Evolutionary conservation across 2,888 invertebrate species (phyloP).

Genomic region (Drosophila falleni): DNA sequence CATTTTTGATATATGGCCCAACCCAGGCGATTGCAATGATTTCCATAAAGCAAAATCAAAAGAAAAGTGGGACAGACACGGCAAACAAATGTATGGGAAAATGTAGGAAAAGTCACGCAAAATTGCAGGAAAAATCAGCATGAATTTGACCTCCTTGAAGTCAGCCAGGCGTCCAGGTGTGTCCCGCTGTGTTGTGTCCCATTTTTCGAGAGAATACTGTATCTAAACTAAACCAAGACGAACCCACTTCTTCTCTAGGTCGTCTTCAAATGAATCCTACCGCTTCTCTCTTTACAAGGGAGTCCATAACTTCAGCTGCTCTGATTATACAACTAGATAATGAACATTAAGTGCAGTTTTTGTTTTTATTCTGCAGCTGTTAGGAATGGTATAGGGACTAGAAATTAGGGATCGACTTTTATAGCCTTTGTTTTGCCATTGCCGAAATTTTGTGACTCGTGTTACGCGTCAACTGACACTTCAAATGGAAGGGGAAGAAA

Average conservation of each 20-base stretch:
- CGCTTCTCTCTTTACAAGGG: neutral
- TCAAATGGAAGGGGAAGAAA: constrained; percentile 16
- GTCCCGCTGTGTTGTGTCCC: constrained; percentile 43
- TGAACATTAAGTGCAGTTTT: constrained; percentile 19
- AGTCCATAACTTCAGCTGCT: constrained; percentile 3
- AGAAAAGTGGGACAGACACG: constrained; percentile 20
- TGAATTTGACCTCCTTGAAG: constrained; percentile 45
- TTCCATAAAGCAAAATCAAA: constrained; percentile 14
- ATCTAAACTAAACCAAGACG: constrained; percentile 16
- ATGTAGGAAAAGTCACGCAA: constrained; percentile 51
- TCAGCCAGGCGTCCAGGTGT: constrained; percentile 7
- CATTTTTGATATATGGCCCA: constrained; percentile 45
- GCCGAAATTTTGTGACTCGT: constrained; percentile 68
- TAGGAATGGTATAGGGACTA: constrained; percentile 1
- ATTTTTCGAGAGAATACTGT: constrained; percentile 4
- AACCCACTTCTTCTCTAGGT: constrained; percentile 15
- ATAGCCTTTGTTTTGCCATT: constrained; percentile 23
- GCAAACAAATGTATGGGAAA: constrained; percentile 6
- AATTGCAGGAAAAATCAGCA: constrained; percentile 55
- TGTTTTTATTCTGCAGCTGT: constrained; percentile 39
- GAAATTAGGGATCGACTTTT: constrained; percentile 31
- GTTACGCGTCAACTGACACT: constrained; percentile 71
- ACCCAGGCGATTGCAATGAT: constrained; percentile 23
- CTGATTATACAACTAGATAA: constrained; percentile 22
- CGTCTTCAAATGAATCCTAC: constrained; percentile 18